These are phyloP conservation scores for Halisarca cf. caerulea DNA, from an alignment of 37 sponge, comb jelly and placozoan genomes.

Conservation along the genomic window DNA sequence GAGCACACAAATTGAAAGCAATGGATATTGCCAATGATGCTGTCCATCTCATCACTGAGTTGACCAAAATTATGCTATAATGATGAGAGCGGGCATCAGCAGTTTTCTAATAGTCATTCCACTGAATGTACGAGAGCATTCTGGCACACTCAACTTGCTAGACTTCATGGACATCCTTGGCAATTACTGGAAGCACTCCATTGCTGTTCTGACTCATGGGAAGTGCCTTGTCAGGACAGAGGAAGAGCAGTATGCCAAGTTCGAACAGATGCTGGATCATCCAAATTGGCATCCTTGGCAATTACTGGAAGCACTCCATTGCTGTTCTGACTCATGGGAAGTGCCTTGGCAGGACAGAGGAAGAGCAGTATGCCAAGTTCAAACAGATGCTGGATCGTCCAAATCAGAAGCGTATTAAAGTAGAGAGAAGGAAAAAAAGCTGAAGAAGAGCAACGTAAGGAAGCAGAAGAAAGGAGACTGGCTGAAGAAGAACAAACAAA, in stretches of 20 bases:
- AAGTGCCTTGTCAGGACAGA: not conserved
- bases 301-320: too few species aligned
- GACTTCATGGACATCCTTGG: constrained; percentile 1
- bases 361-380: too few species aligned
- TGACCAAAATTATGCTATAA: not conserved
- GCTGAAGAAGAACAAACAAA: too few species aligned
- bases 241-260: not conserved
- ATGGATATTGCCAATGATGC: not conserved
- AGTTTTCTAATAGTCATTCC: not conserved
- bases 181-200: not conserved
- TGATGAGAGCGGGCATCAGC: not conserved
- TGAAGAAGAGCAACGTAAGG: too few species aligned
- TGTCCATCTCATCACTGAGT: not conserved
- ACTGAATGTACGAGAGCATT: not conserved
- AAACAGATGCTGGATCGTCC: not conserved
- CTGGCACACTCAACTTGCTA: not conserved
- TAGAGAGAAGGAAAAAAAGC: too few species aligned
- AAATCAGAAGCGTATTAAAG: too few species aligned
- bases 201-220: not conserved
- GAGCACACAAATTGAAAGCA: not conserved
- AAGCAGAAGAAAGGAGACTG: too few species aligned
- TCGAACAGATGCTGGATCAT: not conserved
- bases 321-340: too few species aligned
- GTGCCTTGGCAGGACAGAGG: too few species aligned
- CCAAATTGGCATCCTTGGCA: too few species aligned